Conservation (phyloP, 2,888 invertebrate genomes). For the Tetramorium bicarinatum region DNA sequence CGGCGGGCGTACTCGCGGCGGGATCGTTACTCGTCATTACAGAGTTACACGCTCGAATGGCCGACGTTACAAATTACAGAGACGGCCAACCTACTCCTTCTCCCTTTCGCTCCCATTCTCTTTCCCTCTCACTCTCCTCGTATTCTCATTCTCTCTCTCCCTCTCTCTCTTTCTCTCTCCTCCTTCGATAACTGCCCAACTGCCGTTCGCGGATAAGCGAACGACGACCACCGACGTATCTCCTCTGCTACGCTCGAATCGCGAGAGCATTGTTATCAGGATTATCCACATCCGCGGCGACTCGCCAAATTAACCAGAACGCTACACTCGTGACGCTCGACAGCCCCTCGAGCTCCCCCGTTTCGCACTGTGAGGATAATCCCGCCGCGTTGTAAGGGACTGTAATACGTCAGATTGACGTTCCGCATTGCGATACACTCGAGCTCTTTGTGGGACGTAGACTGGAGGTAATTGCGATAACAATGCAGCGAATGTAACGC, state of each 20-base stretch:
- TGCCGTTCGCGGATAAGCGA: conserved; percentile 35
- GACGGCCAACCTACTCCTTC: conserved; percentile 72
- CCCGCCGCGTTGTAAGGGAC: not conserved
- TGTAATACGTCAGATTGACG: conserved; percentile 25
- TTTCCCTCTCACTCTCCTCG: not conserved
- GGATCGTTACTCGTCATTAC: conserved; percentile 84
- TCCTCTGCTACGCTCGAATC: conserved; percentile 23
- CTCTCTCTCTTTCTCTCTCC: not conserved
- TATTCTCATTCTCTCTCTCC: not conserved
- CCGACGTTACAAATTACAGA: conserved; percentile 84
- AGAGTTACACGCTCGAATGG: conserved; percentile 83
- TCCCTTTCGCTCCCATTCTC: conserved; percentile 8
- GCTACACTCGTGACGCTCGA: conserved; percentile 37
- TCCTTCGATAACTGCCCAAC: conserved; percentile 12
- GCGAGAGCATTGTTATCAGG: conserved; percentile 53
- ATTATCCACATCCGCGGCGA: conserved; percentile 52
- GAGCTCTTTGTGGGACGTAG: conserved; percentile 23
- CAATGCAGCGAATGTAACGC: conserved; percentile 47
- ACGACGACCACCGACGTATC: conserved; percentile 23
- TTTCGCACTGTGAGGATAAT: conserved; percentile 28
- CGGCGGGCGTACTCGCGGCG: conserved; percentile 69
- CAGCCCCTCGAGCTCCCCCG: conserved; percentile 5
- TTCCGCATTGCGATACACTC: conserved; percentile 24
- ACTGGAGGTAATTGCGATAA: conserved; percentile 60
- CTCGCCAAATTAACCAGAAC: conserved; percentile 47